A percentile compares a stretch with the other conserved stretches of the same genome.
Conservation (phyloP, 2,888 invertebrate genomes). For the Nycteola revayana region DNA sequence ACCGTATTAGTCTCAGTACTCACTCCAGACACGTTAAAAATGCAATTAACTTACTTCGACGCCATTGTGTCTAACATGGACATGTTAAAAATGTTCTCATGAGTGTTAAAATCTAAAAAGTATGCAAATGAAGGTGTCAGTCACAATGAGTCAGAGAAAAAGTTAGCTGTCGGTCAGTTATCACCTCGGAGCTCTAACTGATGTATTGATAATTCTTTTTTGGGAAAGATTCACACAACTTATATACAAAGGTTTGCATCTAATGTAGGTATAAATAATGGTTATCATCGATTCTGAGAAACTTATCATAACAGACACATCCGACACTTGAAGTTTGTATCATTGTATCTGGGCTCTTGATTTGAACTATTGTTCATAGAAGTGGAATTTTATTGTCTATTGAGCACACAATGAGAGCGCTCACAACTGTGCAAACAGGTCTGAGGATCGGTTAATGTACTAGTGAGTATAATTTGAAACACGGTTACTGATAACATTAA, state of each 20-base stretch:
- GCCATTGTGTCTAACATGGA: slow-evolving; percentile 44
- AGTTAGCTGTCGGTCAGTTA: slow-evolving; percentile 50
- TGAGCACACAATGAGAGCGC: slow-evolving; percentile 45
- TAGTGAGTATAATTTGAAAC: slow-evolving; percentile 8
- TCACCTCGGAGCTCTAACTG: slow-evolving; percentile 52
- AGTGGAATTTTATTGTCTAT: slow-evolving; percentile 58
- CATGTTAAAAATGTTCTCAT: slow-evolving; percentile 37
- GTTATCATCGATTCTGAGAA: slow-evolving; percentile 32
- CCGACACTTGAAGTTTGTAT: slow-evolving; percentile 30
- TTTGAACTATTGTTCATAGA: slow-evolving; percentile 48
- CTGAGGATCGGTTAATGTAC: slow-evolving; percentile 15
- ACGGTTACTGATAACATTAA: slow-evolving; percentile 18
- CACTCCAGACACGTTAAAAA: slow-evolving; percentile 13
- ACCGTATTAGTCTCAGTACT: slow-evolving; percentile 16
- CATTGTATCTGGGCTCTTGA: slow-evolving; percentile 34
- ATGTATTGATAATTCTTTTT: slow-evolving; percentile 38
- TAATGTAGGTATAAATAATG: neutral
- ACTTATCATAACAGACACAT: slow-evolving; percentile 31
- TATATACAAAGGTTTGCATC: neutral
- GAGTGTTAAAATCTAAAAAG: slow-evolving; percentile 34
- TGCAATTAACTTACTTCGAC: slow-evolving; percentile 32
- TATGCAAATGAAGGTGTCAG: slow-evolving; percentile 46
- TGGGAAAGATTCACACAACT: neutral
- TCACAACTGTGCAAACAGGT: slow-evolving; percentile 58
- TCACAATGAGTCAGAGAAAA: slow-evolving; percentile 52